Base-by-base conservation (phyloP, 2,888 invertebrate genomes). In the Athripsodes cinereus region DNA sequence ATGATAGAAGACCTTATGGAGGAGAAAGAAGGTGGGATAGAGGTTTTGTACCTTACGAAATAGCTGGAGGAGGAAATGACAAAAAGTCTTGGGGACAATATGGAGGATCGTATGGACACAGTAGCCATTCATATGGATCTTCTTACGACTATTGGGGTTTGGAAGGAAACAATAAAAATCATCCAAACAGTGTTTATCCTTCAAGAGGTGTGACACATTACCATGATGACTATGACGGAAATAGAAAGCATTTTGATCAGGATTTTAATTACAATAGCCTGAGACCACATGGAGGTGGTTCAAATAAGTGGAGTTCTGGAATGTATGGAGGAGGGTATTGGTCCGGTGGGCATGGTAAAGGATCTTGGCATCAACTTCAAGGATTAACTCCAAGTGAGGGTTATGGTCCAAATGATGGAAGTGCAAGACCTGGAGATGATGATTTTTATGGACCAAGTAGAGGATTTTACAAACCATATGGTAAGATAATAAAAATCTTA, bases 61-160 rank as follows among this genome's bases (percentile, higher is more conserved):
- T 82, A 53, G 69, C 71, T 64, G 78, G 75, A 56, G 69, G 73
- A 55, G 72, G 69, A 56, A 68, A 72, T 2, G 72, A 73, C 1
- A 72, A 74, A 1, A 72, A 76, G 35, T 76, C 77, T 48, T 84
- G 83, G 82, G 82, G 82, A 0, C 76, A 78, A 58, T 85, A 86
- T 65, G 84, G 84, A 0, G 82, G 84, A 0, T 73, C 73, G 11
- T 87, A 88, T 64, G 81, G 82, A 1, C 71, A 78, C 56, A 66
- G 70, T 13, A 72, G 72, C 2, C 75, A 76, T 26, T 76, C 75
- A 55, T 74, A 75, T 49, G 61, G 59, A 35, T 55, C 60, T 57
- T 74, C 78, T 1, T 68, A 74, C 1, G 74, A 75, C 51, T 79
- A 83, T 58, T 84, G 83, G 83, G 74, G 78, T 1, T 65, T 82